Base-by-base conservation (phyloP, 2,797 vertebrate genomes). In the Coilia nasus region DNA sequence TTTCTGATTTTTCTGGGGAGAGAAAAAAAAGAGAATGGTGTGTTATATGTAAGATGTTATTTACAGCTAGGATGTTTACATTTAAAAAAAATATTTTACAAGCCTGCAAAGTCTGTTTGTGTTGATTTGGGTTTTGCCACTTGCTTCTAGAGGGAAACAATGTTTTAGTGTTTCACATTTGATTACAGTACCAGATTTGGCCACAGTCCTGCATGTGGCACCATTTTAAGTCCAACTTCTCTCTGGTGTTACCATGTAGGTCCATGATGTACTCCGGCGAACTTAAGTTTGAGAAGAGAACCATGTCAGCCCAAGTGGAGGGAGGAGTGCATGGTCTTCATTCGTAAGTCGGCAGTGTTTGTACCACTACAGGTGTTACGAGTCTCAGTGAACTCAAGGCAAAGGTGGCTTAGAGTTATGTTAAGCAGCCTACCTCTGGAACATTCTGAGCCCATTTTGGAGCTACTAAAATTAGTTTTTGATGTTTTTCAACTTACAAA, bases 231-330 rank as follows among this genome's bases (percentile, higher is more conserved):
- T 50, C 21, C 41, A 46, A 41, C n/a, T 14, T 25, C 15, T 59
- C 44, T 82, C 25, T 82, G 19, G 9, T 4, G 82, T 25, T 21
- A 0, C 35, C 14, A 10, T 56, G 62, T 87, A 98, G 97, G 31
- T 97, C 97, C 85, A 98, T 98, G 97, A 98, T 98, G 97, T 98
- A 98, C 91, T 98, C 97, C 0, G 97, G 97, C 80, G 97, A 98
- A 92, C 94, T 98, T 78, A 98, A 98, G 93, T 97, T 98, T 86
- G 97, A 98, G 94, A 98, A 98, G 93, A 93, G 97, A 87, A 98
- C 97, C 75, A 97, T 97, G 96, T 98, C 97, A 0, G 97, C 97
- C 47, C 97, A 98, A 93, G 96, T 98, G 6, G 97, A 98, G 91
- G 97, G 97, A 60, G 97, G 97, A 0, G 95, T 98, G 83, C 97